Evolutionary conservation across 1,140 invertebrate genomes (phyloP), one percentile per base, ranked within the genome.

Genomic region (Zaprionus inermis): DNA sequence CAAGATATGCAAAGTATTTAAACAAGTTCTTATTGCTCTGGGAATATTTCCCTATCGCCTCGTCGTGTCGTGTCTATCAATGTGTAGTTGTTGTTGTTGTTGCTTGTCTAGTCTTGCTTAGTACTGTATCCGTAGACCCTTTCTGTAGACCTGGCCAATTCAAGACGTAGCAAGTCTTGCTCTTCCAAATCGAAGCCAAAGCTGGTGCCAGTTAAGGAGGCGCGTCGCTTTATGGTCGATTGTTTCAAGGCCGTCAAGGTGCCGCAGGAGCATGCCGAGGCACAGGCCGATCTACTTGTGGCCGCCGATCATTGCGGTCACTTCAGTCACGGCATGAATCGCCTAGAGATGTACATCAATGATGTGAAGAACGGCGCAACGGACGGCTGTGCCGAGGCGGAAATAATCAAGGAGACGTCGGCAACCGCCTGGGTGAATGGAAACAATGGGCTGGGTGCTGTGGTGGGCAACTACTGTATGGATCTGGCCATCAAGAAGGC

Each of bases 401-500:
- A 88, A 57, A 93, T 97, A 24, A 76, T 96, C 0, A 96, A 96
- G 80, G 95, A 98, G 92, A 95, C 94, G 0, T 93, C 95, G 20
- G 95, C 97, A 3, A 97, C 97, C 1, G 97, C 97, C 0, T 95
- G 96, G 92, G 96, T 98, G 2, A 95, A 98, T 79, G 98, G 97
- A 5, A 94, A 95, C 59, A 97, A 97, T 91, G 95, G 96, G 0
- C 91, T 98, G 4, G 98, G 98, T 1, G 96, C 97, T 7, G 96
- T 98, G 0, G 95, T 98, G 36, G 98, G 98, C 14, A 96, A 97
- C 83, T 98, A 95, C 84, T 97, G 96, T 73, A 99, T 98, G 96
- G 94, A 97, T 54, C 73, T 98, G 54, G 98, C 98, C 1, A 97
- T 99, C 0, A 92, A 96, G 77, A 98, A 99, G 88, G 97, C 97